Percentiles rank a stretch among this genome's conserved stretches.
These are phyloP conservation scores for Lomographa bimaculata DNA, from an alignment of 2,888 invertebrate species.

Conservation along the genomic window DNA sequence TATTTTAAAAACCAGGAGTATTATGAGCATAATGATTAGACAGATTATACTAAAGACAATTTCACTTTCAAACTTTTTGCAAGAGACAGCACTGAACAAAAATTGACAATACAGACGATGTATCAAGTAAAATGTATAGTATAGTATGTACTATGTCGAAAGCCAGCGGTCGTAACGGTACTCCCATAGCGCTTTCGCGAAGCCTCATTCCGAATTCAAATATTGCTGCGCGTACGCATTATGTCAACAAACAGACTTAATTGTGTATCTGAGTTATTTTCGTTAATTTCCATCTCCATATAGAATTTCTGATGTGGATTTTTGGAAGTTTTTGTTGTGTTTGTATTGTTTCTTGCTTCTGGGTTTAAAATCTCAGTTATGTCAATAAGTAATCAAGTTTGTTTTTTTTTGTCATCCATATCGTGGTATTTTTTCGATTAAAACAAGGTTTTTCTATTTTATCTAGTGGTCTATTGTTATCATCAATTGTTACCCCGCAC, in stretches of 20 bases:
- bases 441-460: no score
- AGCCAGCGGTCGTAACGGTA: conserved; percentile 72
- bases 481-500: no score
- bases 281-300: conserved; percentile 23
- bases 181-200: conserved; percentile 59
- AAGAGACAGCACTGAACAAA: neutral
- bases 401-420: neutral
- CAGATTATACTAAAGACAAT: conserved; percentile 2
- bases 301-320: conserved; percentile 26
- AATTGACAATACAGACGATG: conserved; percentile 7
- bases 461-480: no score
- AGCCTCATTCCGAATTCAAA: conserved; percentile 68
- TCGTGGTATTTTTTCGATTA: no score
- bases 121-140: conserved; percentile 3
- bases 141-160: conserved; percentile 13
- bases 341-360: conserved; percentile 3
- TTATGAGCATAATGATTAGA: no score
- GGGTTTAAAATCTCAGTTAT: conserved; percentile 1
- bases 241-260: conserved; percentile 55
- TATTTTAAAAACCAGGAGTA: no score
- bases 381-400: neutral
- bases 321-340: conserved; percentile 5
- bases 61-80: conserved; percentile 18
- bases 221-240: conserved; percentile 56
- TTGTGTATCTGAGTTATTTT: conserved; percentile 31